Evolutionary conservation across 2,888 invertebrate species (phyloP).

Genomic region (Chrysopilus asiliformis): DNA sequence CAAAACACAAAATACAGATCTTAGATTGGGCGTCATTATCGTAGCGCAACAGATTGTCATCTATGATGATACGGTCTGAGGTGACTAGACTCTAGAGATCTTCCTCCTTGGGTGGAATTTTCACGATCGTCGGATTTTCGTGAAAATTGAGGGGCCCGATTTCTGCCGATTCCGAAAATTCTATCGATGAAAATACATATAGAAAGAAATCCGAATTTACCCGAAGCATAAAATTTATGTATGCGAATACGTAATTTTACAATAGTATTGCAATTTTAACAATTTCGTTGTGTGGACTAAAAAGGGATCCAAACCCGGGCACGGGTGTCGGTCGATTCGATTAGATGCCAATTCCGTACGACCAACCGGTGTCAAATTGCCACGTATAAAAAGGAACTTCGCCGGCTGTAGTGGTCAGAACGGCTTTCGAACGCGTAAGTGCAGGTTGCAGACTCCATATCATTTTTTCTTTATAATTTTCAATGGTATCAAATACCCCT

Average conservation of each 20-base stretch:
- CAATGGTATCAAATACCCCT: no score
- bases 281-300: slow-evolving; percentile 23
- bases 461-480: no score
- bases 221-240: not conserved
- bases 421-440: slow-evolving; percentile 94
- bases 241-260: not conserved
- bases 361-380: slow-evolving; percentile 37
- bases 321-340: slow-evolving; percentile 20
- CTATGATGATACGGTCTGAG: no score
- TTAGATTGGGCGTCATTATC: no score
- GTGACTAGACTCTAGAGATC: not conserved
- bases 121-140: not conserved
- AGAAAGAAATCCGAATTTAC: not conserved
- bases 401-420: slow-evolving; percentile 76
- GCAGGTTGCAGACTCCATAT: no score
- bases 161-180: not conserved
- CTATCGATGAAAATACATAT: slow-evolving; percentile 1
- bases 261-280: slow-evolving; percentile 2
- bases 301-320: slow-evolving; percentile 31
- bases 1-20: no score
- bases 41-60: no score
- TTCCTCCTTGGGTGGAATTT: not conserved
- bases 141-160: not conserved
- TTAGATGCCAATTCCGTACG: slow-evolving; percentile 23
- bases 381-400: slow-evolving; percentile 38